Evolutionary conservation across 2,797 vertebrate genomes (phyloP).

Genomic region (Gambusia yucatana): DNA sequence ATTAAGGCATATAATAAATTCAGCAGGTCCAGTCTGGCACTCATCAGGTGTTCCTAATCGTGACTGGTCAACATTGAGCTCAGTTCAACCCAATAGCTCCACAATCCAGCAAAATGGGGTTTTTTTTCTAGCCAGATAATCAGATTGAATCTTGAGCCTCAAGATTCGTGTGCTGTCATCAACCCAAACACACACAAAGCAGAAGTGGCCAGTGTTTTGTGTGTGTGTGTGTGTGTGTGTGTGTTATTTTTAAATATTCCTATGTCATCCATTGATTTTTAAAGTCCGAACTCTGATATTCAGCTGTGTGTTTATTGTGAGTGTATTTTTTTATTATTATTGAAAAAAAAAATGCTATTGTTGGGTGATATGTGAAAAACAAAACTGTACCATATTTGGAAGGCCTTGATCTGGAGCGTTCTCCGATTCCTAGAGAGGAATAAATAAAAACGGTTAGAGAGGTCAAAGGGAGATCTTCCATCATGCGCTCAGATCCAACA

Average conservation of each 20-base stretch:
- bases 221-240: too few relatives aligned
- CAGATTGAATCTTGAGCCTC: background rate
- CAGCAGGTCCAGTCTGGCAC: background rate
- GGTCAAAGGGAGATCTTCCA: background rate
- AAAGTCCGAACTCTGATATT: background rate
- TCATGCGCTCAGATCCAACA: background rate
- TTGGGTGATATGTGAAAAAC: background rate
- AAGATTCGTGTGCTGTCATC: background rate
- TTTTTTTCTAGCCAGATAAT: background rate
- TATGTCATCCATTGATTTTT: background rate
- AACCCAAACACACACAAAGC: background rate
- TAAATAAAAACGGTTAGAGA: slow-evolving; percentile 7
- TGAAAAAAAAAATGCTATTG: background rate
- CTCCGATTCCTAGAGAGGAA: slow-evolving; percentile 44
- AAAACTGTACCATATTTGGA: slow-evolving; percentile 58
- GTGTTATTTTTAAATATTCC: background rate
- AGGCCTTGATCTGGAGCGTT: slow-evolving; percentile 26
- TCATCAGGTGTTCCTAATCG: background rate
- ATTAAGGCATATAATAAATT: background rate
- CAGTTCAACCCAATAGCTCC: background rate
- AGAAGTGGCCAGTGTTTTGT: background rate
- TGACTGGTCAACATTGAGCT: background rate
- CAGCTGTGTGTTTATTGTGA: background rate
- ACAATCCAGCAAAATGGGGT: too few relatives aligned
- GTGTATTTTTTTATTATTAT: too few relatives aligned